Conservation (phyloP, 2,797 vertebrate species). For the Orientallactaga sibirica region DNA sequence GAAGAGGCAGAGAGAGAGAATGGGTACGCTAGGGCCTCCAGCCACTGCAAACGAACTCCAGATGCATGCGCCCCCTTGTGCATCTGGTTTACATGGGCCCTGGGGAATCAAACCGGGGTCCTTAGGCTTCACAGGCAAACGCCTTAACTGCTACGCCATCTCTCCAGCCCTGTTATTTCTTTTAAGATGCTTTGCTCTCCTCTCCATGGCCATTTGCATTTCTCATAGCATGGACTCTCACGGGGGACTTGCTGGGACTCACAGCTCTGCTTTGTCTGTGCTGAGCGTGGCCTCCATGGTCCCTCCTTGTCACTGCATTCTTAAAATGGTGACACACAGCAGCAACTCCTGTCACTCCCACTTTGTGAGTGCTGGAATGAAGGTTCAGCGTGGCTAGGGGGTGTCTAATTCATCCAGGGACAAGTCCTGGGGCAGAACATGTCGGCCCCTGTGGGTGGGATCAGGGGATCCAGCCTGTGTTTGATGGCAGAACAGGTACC, state of each 20-base stretch:
- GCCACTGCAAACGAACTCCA: too few species aligned
- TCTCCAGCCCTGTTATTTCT: too few species aligned
- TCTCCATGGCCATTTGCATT: rapidly evolving
- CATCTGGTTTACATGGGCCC: too few species aligned
- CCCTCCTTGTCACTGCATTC: rapidly evolving
- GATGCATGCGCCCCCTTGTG: too few species aligned
- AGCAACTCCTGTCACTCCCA: rapidly evolving
- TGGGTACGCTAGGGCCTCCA: too few species aligned
- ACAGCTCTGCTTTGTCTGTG: rapidly evolving
- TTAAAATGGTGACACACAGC: too few species aligned
- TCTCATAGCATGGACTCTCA: rapidly evolving
- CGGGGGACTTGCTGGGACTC: rapidly evolving
- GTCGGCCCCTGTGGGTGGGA: background rate
- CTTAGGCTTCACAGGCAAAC: too few species aligned
- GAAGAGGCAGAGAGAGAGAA: too few species aligned
- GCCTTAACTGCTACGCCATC: too few species aligned
- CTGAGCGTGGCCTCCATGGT: background rate
- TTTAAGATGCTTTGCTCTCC: background rate
- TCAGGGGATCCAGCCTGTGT: background rate
- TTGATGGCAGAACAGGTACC: background rate
- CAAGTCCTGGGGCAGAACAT: background rate
- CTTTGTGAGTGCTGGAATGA: rapidly evolving
- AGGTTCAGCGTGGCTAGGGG: background rate
- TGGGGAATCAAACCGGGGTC: too few species aligned
- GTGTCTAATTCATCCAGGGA: background rate